Percentiles rank a stretch among this genome's conserved stretches.
Evolutionary conservation across 2,113 vertebrate genomes (phyloP).

Genomic region (Trogon melanurus): DNA sequence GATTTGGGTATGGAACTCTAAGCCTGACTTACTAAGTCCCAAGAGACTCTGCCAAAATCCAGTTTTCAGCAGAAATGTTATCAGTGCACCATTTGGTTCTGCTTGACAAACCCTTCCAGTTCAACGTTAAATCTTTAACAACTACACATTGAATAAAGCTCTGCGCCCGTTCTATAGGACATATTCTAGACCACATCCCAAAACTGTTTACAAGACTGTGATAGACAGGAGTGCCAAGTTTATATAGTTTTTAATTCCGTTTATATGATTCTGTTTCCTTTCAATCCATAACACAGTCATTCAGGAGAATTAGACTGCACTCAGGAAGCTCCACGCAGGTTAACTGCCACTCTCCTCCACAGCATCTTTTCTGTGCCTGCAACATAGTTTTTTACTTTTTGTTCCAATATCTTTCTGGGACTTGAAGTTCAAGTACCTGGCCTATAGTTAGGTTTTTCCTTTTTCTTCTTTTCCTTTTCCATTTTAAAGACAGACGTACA

Average conservation of each 20-base stretch:
- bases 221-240: background rate
- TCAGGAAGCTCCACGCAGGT: background rate
- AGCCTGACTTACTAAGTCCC: background rate
- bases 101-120: background rate
- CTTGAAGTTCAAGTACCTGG: background rate
- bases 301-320: background rate
- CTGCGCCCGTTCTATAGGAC: accelerated
- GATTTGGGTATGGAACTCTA: background rate
- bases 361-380: background rate
- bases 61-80: background rate
- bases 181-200: too few species aligned
- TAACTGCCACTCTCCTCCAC: background rate
- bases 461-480: too few species aligned
- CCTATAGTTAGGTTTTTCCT: background rate
- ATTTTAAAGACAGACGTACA: background rate
- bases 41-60: background rate
- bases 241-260: background rate
- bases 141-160: accelerated
- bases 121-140: background rate
- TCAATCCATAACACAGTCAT: background rate
- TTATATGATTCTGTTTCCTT: background rate
- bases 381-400: background rate
- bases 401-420: background rate
- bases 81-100: background rate
- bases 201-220: background rate